phyloP scores from a whole-genome alignment of 2,888 invertebrate genomes.

The Torymus auratus region DNA sequence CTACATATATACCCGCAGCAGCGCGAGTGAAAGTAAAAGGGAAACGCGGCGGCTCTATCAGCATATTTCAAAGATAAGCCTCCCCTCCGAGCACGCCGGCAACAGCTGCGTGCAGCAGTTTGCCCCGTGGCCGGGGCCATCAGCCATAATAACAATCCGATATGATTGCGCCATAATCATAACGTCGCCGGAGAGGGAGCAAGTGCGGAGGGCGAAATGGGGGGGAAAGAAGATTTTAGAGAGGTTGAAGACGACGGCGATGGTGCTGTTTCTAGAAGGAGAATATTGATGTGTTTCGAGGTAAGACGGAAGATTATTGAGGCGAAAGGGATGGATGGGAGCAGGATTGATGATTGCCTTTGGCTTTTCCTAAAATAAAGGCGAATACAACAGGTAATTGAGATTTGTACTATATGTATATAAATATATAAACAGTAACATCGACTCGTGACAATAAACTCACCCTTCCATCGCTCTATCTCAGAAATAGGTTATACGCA shows the following conservation, averaged over 20 bases:
- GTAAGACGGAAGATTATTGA: too few species aligned
- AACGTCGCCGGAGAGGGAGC: slow-evolving; percentile 65
- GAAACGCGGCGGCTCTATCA: slow-evolving; percentile 70
- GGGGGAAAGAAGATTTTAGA: slow-evolving; percentile 18
- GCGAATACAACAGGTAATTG: too few species aligned
- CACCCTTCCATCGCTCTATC: too few species aligned
- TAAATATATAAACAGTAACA: too few species aligned
- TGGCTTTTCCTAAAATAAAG: too few species aligned
- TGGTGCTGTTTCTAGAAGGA: too few species aligned
- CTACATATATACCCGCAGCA: slow-evolving; percentile 1
- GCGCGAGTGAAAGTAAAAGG: slow-evolving; percentile 39
- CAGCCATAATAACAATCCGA: slow-evolving; percentile 77
- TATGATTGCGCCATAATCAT: slow-evolving; percentile 77
- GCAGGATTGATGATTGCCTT: too few species aligned
- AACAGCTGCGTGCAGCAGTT: slow-evolving; percentile 62
- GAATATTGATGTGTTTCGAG: too few species aligned
- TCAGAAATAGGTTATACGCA: too few species aligned
- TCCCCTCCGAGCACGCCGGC: background rate
- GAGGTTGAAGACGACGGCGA: background rate
- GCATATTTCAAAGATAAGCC: slow-evolving; percentile 77
- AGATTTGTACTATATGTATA: too few species aligned
- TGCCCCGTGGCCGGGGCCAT: slow-evolving; percentile 69
- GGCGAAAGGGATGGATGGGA: too few species aligned
- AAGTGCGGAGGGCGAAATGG: background rate
- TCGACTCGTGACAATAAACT: too few species aligned